Evolutionary conservation across 2,888 invertebrate genomes (phyloP).

Genomic region (Drosophila picticornis): DNA sequence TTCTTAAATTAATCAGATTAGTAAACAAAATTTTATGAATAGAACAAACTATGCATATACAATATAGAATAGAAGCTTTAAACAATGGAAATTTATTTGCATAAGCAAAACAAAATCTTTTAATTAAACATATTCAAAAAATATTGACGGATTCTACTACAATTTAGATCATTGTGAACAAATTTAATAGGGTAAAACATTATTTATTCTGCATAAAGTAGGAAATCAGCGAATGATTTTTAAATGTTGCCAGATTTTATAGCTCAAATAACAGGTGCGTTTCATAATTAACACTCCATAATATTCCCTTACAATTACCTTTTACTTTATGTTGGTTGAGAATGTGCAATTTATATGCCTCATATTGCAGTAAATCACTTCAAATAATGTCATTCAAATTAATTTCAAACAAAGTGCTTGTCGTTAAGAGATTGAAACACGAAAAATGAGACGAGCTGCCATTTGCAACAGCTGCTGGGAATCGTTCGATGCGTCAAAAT

Average conservation of each 20-base stretch:
- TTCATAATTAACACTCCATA: conserved; percentile 22
- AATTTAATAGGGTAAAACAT: background rate
- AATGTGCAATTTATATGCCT: conserved; percentile 25
- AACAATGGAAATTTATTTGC: conserved; percentile 9
- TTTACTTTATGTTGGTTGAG: conserved; percentile 8
- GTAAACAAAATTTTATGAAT: conserved; percentile 30
- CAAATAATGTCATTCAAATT: conserved; percentile 59
- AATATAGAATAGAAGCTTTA: background rate
- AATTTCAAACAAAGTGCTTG: conserved; percentile 62
- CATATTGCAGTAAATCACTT: conserved; percentile 46
- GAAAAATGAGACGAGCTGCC: conserved; percentile 35
- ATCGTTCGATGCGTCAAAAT: conserved; percentile 10
- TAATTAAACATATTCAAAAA: background rate
- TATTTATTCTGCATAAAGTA: background rate
- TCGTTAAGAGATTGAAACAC: conserved; percentile 44
- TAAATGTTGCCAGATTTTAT: background rate
- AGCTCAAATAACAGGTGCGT: background rate
- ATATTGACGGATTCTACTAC: background rate
- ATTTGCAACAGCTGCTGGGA: conserved; percentile 23
- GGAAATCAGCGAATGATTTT: background rate
- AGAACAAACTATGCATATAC: conserved; percentile 9
- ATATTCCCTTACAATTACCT: conserved; percentile 5
- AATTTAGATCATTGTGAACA: background rate
- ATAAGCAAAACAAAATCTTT: conserved; percentile 7
- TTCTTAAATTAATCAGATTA: conserved; percentile 1